Conservation (phyloP, 2,797 vertebrate genomes). For the Pelobates cultripes region DNA sequence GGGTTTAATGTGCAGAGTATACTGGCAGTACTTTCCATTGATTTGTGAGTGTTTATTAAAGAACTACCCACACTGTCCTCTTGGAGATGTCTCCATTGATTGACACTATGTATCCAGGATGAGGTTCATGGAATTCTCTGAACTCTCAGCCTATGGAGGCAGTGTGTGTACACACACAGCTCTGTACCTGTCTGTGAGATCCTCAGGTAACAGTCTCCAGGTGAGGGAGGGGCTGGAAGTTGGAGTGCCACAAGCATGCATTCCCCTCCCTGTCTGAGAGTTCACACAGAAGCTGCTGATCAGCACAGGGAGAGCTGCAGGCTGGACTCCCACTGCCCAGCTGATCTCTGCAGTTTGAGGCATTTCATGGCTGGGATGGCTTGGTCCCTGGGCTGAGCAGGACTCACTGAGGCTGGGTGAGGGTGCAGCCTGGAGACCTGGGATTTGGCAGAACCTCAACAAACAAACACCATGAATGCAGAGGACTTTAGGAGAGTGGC, state of each 20-base stretch:
- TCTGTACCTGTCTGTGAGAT: neutral
- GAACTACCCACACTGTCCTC: no score
- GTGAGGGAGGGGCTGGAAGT: constrained; percentile 17
- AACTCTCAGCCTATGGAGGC: no score
- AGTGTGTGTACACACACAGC: no score
- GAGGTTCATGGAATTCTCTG: no score
- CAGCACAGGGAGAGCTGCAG: no score
- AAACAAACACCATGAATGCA: neutral
- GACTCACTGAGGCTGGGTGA: neutral
- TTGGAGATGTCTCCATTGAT: no score
- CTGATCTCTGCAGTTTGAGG: neutral
- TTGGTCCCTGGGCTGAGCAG: neutral
- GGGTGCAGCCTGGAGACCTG: neutral
- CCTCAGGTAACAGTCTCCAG: constrained; percentile 27
- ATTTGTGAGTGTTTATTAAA: no score
- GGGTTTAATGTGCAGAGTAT: no score
- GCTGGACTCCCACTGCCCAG: neutral
- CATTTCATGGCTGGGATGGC: neutral
- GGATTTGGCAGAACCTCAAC: neutral
- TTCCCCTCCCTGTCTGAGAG: no score
- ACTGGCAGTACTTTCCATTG: no score
- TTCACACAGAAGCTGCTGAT: neutral
- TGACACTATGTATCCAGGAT: no score
- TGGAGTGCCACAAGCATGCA: no score
- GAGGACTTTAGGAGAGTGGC: constrained; percentile 39